Evolutionary conservation across 2,888 invertebrate species (phyloP).

Genomic region (Ectropis crepuscularia): DNA sequence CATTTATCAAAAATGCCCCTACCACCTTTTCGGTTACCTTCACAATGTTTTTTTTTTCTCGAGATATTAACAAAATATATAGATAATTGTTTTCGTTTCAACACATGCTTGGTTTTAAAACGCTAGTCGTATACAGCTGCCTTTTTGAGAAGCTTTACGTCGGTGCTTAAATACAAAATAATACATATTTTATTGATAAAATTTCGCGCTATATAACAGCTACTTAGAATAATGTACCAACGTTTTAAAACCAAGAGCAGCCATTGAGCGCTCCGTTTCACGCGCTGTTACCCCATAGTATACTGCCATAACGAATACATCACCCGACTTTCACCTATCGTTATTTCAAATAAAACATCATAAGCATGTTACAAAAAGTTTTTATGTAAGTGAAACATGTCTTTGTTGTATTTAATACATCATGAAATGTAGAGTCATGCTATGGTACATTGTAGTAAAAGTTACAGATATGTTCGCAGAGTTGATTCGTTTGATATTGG

Average conservation of each 20-base stretch:
- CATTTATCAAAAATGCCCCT: conserved; percentile 18
- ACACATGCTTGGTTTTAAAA: conserved; percentile 25
- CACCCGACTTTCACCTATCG: too few relatives aligned
- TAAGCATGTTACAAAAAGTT: too few relatives aligned
- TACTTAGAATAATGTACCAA: conserved; percentile 12
- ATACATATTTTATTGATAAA: conserved; percentile 19
- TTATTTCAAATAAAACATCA: too few relatives aligned
- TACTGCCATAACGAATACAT: not conserved
- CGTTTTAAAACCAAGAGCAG: conserved; percentile 23
- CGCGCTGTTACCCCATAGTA: conserved; percentile 1
- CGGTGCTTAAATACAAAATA: conserved; percentile 25
- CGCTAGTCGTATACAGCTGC: conserved; percentile 22
- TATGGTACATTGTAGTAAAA: too few relatives aligned
- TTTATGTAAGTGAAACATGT: too few relatives aligned
- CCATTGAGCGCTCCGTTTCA: conserved; percentile 5
- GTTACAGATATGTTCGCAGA: too few relatives aligned
- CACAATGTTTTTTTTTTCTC: conserved; percentile 12
- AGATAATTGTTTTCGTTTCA: conserved; percentile 11
- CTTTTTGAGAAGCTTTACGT: conserved; percentile 26
- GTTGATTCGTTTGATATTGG: too few relatives aligned
- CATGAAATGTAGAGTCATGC: too few relatives aligned
- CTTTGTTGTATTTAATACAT: too few relatives aligned
- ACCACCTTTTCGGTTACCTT: conserved; percentile 13
- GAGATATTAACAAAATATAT: conserved; percentile 11
- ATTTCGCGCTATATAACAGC: conserved; percentile 25